phyloP scores from a whole-genome alignment of 2,888 invertebrate genomes.

The Peribatodes rhomboidaria region DNA sequence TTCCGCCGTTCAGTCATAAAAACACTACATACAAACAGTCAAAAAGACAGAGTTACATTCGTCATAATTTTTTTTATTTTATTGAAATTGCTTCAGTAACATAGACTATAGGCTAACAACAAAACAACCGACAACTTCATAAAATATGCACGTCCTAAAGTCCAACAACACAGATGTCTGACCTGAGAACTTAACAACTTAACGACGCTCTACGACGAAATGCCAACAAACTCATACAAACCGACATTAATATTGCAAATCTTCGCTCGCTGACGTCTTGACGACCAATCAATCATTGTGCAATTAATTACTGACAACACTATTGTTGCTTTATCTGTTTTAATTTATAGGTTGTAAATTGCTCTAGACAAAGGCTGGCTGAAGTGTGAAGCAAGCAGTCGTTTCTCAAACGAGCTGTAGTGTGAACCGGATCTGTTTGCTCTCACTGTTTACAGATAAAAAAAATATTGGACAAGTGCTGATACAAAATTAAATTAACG shows the following conservation, averaged over 20 bases:
- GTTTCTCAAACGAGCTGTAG: background rate
- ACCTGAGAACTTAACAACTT: slow-evolving; percentile 7
- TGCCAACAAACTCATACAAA: slow-evolving; percentile 39
- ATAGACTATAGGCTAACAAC: no score
- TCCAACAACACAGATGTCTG: slow-evolving; percentile 1
- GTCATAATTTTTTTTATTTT: no score
- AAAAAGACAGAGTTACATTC: no score
- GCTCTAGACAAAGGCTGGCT: slow-evolving; percentile 42
- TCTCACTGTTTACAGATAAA: no score
- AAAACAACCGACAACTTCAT: no score
- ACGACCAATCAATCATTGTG: slow-evolving; percentile 58
- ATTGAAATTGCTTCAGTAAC: no score
- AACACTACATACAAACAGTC: background rate
- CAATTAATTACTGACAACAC: slow-evolving; percentile 62
- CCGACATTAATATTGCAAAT: slow-evolving; percentile 3
- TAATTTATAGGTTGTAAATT: slow-evolving; percentile 50
- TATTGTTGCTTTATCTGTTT: slow-evolving; percentile 53
- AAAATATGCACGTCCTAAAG: no score
- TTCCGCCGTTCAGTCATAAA: no score
- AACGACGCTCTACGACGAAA: slow-evolving; percentile 39
- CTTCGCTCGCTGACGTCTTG: slow-evolving; percentile 42
- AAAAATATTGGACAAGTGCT: no score
- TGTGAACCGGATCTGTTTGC: no score
- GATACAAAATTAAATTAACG: no score
- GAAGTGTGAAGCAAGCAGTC: slow-evolving; percentile 46